Conservation (phyloP, 2,888 invertebrate species). For the Clostera curtula region DNA sequence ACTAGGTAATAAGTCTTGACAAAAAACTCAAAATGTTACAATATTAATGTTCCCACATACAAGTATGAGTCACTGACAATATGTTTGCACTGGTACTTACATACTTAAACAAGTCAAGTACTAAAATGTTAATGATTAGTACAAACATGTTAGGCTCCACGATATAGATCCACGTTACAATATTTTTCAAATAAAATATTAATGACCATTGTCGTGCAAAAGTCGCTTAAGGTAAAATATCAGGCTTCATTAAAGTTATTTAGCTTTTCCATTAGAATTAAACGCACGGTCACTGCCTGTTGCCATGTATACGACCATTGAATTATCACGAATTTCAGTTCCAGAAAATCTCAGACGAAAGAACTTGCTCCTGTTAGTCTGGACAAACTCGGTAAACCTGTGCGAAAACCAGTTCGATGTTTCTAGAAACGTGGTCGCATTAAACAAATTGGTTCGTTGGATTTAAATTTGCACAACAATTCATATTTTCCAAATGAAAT, state of each 20-base stretch:
- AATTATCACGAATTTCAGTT: neutral
- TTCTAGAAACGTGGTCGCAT: conserved; percentile 10
- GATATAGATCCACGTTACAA: conserved; percentile 19
- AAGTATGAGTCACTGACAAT: conserved; percentile 41
- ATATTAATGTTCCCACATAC: conserved; percentile 25
- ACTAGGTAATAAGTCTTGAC: no score
- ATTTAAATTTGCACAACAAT: no score
- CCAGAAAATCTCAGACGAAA: conserved; percentile 1
- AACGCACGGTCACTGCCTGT: no score
- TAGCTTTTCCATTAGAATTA: no score
- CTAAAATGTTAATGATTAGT: conserved; percentile 41
- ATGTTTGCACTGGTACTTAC: conserved; percentile 48
- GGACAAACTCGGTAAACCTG: conserved; percentile 3
- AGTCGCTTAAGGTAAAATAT: no score
- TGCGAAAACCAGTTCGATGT: conserved; percentile 12
- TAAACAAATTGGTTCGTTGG: conserved; percentile 8
- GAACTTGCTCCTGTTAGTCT: neutral
- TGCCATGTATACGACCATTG: neutral
- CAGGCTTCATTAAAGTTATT: no score
- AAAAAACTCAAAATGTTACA: conserved; percentile 10
- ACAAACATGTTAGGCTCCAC: conserved; percentile 28
- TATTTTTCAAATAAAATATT: no score
- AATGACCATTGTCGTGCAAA: no score
- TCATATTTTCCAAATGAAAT: no score
- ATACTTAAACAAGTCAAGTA: no score